Conservation (phyloP, 2,113 vertebrate species). For the Aegithalos caudatus region DNA sequence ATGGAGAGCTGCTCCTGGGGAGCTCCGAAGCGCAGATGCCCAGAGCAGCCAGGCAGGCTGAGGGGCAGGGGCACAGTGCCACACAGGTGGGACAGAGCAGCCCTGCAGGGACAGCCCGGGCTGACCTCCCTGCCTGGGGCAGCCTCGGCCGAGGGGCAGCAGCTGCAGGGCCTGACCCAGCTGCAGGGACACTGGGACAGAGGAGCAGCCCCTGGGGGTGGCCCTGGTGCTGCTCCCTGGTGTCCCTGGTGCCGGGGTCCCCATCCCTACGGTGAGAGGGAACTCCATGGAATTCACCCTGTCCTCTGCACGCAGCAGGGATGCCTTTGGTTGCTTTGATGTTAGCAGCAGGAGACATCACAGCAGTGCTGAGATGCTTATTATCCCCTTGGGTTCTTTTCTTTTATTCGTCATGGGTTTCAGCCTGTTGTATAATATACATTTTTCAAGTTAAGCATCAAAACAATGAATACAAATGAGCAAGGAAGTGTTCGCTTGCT, state of each 20-base stretch:
- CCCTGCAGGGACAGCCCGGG: neutral
- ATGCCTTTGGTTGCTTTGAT: neutral
- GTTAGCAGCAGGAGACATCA: slow-evolving; percentile 7
- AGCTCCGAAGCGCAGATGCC: accelerated
- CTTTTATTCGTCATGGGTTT: slow-evolving; percentile 24
- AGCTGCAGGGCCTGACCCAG: neutral
- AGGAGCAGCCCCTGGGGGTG: neutral
- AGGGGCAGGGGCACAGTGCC: neutral
- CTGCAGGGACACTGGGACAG: accelerated
- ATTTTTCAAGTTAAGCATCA: slow-evolving; percentile 62
- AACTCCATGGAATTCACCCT: accelerated
- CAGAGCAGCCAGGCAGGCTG: accelerated
- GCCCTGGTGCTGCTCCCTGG: neutral
- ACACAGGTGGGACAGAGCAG: neutral
- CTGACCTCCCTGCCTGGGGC: accelerated
- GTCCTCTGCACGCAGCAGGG: neutral
- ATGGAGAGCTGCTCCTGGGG: accelerated
- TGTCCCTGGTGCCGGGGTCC: accelerated
- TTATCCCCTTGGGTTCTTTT: slow-evolving; percentile 52
- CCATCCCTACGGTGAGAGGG: accelerated
- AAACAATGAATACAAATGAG: slow-evolving; percentile 63
- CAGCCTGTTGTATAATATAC: slow-evolving; percentile 20
- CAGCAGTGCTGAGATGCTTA: neutral
- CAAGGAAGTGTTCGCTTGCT: neutral
- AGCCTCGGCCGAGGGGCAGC: neutral